Conservation (phyloP, 2,113 vertebrate genomes). For the Megaceryle torquata region DNA sequence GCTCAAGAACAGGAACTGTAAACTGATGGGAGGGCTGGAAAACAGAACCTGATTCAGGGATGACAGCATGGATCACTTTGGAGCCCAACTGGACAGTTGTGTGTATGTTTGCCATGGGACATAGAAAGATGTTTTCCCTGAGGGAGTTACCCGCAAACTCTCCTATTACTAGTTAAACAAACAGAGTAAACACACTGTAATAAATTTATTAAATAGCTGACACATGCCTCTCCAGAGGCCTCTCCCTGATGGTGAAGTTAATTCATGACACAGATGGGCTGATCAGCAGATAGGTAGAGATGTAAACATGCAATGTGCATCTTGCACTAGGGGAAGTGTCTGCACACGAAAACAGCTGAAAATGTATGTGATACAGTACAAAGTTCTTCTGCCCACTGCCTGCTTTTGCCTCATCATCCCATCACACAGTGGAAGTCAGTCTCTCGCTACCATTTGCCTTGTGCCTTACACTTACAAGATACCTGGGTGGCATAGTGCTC, state of each 20-base stretch:
- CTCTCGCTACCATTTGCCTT: background rate
- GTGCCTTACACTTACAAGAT: background rate
- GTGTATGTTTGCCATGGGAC: background rate
- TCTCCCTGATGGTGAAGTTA: background rate
- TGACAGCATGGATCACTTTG: background rate
- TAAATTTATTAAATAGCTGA: background rate
- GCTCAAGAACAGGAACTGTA: conserved; percentile 27
- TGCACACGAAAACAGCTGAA: background rate
- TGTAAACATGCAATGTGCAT: background rate
- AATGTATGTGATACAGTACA: background rate
- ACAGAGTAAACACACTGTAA: background rate
- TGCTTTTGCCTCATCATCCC: background rate
- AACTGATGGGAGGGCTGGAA: background rate
- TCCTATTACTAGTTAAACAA: background rate
- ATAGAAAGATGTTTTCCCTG: background rate
- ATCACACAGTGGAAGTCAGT: background rate
- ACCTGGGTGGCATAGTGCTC: background rate
- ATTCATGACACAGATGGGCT: background rate
- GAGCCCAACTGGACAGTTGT: background rate
- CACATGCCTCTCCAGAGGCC: background rate
- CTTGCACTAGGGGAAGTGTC: background rate
- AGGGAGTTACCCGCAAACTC: background rate
- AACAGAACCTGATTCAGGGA: background rate
- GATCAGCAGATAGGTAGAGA: background rate
- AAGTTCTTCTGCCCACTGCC: background rate